Percentiles rank a stretch among this genome's conserved stretches.
phyloP scores from a whole-genome alignment of 2,888 invertebrate species.

The Exocentrus adspersus region DNA sequence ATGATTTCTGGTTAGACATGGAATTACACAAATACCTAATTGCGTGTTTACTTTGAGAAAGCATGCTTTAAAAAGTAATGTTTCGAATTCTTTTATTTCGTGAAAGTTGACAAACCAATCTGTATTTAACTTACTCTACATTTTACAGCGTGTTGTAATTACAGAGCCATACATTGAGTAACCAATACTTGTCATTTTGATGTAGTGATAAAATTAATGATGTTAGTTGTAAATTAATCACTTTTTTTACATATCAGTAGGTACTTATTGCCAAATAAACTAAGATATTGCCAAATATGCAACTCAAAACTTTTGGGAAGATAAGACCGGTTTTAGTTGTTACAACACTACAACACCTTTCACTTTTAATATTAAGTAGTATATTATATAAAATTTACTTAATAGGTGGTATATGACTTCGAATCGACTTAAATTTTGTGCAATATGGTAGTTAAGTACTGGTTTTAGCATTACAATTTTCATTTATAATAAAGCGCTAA shows the following conservation, averaged over 20 bases:
- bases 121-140: background rate
- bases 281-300: constrained; percentile 1
- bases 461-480: no score
- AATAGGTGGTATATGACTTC: constrained; percentile 9
- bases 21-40: background rate
- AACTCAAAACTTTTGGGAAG: constrained; percentile 12
- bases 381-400: constrained; percentile 33
- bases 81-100: background rate
- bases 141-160: background rate
- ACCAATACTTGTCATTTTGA: no score
- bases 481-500: no score
- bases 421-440: no score
- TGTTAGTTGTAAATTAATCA: no score
- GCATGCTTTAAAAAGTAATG: background rate
- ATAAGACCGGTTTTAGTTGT: constrained; percentile 33
- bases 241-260: background rate
- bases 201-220: no score
- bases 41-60: background rate
- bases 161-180: background rate
- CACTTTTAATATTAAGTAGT: constrained; percentile 31
- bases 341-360: constrained; percentile 36
- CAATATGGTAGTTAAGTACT: no score
- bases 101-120: background rate
- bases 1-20: background rate
- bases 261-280: background rate